A percentile compares a stretch with the other conserved stretches of the same genome.
Conservation (phyloP, 2,888 invertebrate species). For the Baronia brevicornis region DNA sequence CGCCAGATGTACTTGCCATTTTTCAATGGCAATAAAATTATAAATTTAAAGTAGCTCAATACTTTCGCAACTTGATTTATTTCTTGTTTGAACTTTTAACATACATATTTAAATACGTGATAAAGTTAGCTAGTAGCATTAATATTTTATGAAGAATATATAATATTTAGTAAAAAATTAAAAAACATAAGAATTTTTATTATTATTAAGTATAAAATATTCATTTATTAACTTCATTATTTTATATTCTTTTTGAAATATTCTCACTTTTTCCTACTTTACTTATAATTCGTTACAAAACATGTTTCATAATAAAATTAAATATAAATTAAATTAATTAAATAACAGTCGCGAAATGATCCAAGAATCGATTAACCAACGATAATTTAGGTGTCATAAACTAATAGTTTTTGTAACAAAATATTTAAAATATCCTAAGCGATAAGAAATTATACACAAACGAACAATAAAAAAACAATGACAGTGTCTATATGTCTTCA, state of each 20-base stretch:
- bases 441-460: neutral
- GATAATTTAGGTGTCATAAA: constrained; percentile 1
- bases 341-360: constrained; percentile 1
- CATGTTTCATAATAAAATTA: constrained; percentile 1
- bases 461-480: constrained; percentile 2
- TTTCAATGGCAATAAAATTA: too few relatives aligned
- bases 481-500: constrained; percentile 3
- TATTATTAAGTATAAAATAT: too few relatives aligned
- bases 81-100: neutral
- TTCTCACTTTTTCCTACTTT: too few relatives aligned
- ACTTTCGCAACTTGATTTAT: too few relatives aligned
- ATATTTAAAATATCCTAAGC: too few relatives aligned
- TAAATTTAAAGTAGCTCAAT: too few relatives aligned
- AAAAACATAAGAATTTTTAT: neutral
- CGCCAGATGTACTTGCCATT: too few relatives aligned
- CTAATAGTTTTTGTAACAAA: constrained; percentile 3
- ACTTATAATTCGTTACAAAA: too few relatives aligned
- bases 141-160: neutral
- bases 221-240: too few relatives aligned
- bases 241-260: too few relatives aligned
- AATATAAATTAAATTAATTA: neutral
- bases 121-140: neutral
- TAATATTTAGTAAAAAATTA: neutral
- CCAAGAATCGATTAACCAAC: constrained; percentile 8
- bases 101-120: neutral